Evolutionary conservation across 2,888 invertebrate species (phyloP), one percentile per base, ranked within the genome.

Genomic region (Podotricha telesiphe): DNA sequence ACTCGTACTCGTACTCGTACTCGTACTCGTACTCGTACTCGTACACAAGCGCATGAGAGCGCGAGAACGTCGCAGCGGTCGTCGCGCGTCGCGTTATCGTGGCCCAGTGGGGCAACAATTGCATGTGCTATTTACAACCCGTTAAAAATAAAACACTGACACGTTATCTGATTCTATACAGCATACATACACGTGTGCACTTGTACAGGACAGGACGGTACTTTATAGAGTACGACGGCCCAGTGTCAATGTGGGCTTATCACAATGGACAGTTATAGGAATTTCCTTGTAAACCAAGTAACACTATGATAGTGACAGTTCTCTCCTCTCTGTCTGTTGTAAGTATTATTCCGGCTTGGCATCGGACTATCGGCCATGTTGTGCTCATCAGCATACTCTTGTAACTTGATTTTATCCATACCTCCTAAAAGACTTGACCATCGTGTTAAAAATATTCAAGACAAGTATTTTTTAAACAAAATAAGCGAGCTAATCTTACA

Each of bases 61-160:
- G 45, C 22, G 2, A 22, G 28, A 7, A 7, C 51, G 15, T 15
- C 48, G 22, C 17, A 0, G 50, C 22, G 8, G 28, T 55, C 6
- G 6, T 28, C 28, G 28, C 3, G 5, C 19, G 47, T 17, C 37
- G 34, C 70, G 69, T 73, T 73, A 68, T 74, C 76, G 17, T 64
- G 55, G 67, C 68, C 73, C 72, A 72, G 68, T 70, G 73, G 68
- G 72, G 68, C 72, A 69, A 62, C 80, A 48, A 62, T 62, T 48
- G 48, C 78, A 77, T 75, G 76, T 77, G 79, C 79, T 78, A 75
- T 78, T 79, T 75, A 77, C 79, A 75, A 78, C 74, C 64, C 66
- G 78, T 75, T 74, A 73, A 72, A 76, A 77, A 76, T 75, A 77
- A 71, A 68, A 48, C 58, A 64, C 56, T 62, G 73, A 63, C 70